A percentile compares a stretch with the other conserved stretches of the same genome.
Conservation (phyloP, 64 coral and sea anemone genomes). For the Porites lutea region DNA sequence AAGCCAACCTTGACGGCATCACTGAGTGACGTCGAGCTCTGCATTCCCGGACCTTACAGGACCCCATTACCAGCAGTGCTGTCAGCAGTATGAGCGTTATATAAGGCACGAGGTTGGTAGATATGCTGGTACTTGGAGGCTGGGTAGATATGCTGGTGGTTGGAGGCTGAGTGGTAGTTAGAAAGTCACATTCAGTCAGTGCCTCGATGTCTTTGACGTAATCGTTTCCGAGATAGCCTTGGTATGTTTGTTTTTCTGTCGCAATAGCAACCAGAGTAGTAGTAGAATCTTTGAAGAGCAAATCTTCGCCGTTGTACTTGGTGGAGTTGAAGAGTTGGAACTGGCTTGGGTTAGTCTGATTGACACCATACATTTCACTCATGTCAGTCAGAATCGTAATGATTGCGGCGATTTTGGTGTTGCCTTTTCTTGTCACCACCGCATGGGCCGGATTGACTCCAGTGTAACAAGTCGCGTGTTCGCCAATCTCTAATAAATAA, state of each 20-base stretch:
- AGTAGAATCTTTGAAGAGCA: slow-evolving; percentile 71
- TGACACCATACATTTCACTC: background rate
- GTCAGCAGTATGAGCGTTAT: background rate
- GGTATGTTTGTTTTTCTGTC: slow-evolving; percentile 2
- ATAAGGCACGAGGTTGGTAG: background rate
- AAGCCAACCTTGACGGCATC: no score
- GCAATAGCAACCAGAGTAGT: slow-evolving; percentile 28
- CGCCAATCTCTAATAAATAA: background rate
- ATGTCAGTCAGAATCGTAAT: background rate
- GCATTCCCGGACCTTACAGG: background rate
- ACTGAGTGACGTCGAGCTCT: no score
- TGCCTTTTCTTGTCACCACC: slow-evolving; percentile 18
- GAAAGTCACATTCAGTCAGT: background rate
- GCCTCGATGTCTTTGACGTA: slow-evolving; percentile 40
- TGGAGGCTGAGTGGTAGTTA: background rate
- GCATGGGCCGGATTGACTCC: background rate
- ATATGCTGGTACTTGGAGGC: background rate
- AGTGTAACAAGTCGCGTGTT: slow-evolving; percentile 1
- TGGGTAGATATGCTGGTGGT: background rate
- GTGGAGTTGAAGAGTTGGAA: slow-evolving; percentile 47
- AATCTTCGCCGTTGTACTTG: background rate
- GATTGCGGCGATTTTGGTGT: background rate
- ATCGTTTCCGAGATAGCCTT: slow-evolving; percentile 27
- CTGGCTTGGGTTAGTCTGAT: background rate
- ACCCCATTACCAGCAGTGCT: background rate